These are phyloP conservation scores for Halocynthia aurantium DNA, from an alignment of 23 tunicate species.

Conservation along the genomic window DNA sequence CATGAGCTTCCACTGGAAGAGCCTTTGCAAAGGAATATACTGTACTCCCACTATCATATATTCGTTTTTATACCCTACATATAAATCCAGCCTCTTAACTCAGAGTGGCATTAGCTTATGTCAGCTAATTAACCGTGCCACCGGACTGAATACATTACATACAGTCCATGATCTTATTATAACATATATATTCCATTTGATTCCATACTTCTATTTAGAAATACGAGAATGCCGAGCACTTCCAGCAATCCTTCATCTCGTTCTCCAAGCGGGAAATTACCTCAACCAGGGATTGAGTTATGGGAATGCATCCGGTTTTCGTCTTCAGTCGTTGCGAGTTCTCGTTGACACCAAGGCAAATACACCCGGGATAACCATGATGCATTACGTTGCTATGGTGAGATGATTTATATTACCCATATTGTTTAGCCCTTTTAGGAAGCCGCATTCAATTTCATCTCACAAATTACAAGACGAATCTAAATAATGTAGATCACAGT, in stretches of 20 bases:
- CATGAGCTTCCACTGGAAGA: too few relatives aligned
- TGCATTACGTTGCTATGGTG: constrained; percentile 98
- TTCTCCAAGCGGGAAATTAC: constrained; percentile 82
- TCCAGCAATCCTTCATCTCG: constrained; percentile 68
- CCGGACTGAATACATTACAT: neutral
- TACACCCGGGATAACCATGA: constrained; percentile 81
- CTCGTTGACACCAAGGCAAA: constrained; percentile 87
- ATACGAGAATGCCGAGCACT: constrained; percentile 65
- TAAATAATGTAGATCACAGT: too few relatives aligned
- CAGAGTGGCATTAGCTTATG: too few relatives aligned
- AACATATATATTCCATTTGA: neutral
- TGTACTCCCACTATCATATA: too few relatives aligned
- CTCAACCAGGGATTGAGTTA: constrained; percentile 76
- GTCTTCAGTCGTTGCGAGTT: constrained; percentile 44
- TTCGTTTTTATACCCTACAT: too few relatives aligned
- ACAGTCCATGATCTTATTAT: too few relatives aligned
- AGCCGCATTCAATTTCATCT: too few relatives aligned
- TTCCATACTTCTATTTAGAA: constrained; percentile 31
- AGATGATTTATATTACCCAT: neutral
- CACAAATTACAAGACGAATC: too few relatives aligned
- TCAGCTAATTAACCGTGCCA: neutral
- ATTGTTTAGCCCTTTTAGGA: too few relatives aligned
- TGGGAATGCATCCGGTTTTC: constrained; percentile 88
- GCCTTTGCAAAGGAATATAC: too few relatives aligned
- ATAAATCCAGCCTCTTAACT: too few relatives aligned